Conservation (phyloP, 2,797 vertebrate species). For the Carcharodon carcharias region DNA sequence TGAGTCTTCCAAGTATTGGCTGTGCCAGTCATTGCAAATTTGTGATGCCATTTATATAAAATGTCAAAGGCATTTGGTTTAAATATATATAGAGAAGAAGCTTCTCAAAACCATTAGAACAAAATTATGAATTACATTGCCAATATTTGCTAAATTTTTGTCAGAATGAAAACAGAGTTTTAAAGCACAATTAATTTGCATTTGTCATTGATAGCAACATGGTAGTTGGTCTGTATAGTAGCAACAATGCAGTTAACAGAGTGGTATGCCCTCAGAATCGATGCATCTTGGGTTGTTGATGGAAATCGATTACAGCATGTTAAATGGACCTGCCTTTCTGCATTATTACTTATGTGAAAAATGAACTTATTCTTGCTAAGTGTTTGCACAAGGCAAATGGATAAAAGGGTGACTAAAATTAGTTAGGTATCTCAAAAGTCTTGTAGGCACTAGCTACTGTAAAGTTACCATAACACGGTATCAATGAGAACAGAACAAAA, state of each 20-base stretch:
- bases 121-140: background rate
- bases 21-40: background rate
- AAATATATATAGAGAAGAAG: background rate
- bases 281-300: background rate
- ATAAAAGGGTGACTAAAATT: background rate
- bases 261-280: background rate
- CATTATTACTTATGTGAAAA: background rate
- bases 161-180: background rate
- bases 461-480: background rate
- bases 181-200: background rate
- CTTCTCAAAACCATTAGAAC: background rate
- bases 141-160: background rate
- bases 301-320: background rate
- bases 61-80: background rate
- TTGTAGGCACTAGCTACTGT: background rate
- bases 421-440: background rate
- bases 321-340: background rate
- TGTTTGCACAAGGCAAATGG: background rate
- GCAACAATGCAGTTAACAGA: background rate
- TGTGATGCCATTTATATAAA: background rate
- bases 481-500: background rate
- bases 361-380: background rate
- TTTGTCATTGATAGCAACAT: background rate
- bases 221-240: background rate
- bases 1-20: background rate